Conservation (phyloP, 2,888 invertebrate genomes). For the Drepanosiphum platanoidis region DNA sequence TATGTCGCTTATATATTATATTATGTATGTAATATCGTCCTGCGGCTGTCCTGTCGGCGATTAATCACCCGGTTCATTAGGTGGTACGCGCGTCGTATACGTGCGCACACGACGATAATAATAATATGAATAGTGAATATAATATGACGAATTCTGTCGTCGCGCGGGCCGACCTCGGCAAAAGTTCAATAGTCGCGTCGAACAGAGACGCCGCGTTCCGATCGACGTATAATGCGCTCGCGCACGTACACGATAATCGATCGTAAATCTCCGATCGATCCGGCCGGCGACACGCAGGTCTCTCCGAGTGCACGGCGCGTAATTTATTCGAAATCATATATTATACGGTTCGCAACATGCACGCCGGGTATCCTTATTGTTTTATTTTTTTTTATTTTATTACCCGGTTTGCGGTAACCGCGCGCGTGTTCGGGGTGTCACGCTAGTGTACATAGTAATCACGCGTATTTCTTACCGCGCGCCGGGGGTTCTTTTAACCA, state of each 20-base stretch:
- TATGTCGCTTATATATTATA: not conserved
- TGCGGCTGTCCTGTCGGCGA: not conserved
- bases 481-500: too few relatives aligned
- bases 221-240: too few relatives aligned
- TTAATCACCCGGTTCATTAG: not conserved
- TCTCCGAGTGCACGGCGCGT: not conserved
- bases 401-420: not conserved
- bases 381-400: not conserved
- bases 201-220: not conserved
- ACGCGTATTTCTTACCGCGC: too few relatives aligned
- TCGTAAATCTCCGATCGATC: conserved; percentile 6
- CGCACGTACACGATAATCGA: not conserved
- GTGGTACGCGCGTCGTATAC: not conserved
- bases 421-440: not conserved
- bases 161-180: not conserved
- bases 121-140: not conserved
- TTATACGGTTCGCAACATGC: not conserved
- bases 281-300: too few relatives aligned
- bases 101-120: not conserved
- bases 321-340: not conserved
- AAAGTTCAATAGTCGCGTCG: not conserved
- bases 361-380: not conserved
- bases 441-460: too few relatives aligned
- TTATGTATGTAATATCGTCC: not conserved
- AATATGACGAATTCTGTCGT: not conserved